Percentiles rank a stretch among this genome's conserved stretches.
Evolutionary conservation across 1,140 invertebrate genomes (phyloP).

Genomic region (Chionoecetes opilio): DNA sequence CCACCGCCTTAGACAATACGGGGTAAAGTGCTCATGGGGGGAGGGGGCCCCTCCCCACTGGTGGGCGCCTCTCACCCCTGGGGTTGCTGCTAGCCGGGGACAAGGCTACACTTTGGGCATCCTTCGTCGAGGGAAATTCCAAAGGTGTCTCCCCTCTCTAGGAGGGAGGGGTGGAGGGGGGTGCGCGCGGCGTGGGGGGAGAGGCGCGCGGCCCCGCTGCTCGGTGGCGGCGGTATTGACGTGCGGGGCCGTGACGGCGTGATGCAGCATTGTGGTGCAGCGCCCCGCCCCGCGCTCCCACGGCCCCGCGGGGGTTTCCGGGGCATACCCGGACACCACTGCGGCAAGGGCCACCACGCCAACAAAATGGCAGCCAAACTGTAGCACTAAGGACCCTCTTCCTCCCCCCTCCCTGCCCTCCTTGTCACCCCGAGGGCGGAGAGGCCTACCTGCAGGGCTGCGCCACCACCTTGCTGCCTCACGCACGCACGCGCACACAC

Average conservation of each 20-base stretch:
- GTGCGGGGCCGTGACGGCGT: slow-evolving; percentile 21
- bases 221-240: background rate
- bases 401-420: background rate
- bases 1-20: background rate
- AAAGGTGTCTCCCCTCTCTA: background rate
- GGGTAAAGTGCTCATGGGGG: background rate
- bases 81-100: background rate
- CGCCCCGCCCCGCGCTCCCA: background rate
- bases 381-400: background rate
- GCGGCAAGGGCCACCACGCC: background rate
- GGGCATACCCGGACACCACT: background rate
- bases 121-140: slow-evolving; percentile 1
- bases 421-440: background rate
- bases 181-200: background rate
- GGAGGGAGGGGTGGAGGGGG: background rate
- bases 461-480: background rate
- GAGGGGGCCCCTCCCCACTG: background rate
- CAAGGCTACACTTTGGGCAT: background rate
- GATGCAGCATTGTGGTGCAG: slow-evolving; percentile 25
- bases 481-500: slow-evolving; percentile 61
- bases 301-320: background rate
- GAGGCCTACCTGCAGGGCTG: background rate
- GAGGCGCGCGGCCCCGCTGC: background rate
- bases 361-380: background rate
- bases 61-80: background rate